These are phyloP conservation scores for Philopotamus ludificatus DNA, from an alignment of 1,140 invertebrate species.

Conservation along the genomic window DNA sequence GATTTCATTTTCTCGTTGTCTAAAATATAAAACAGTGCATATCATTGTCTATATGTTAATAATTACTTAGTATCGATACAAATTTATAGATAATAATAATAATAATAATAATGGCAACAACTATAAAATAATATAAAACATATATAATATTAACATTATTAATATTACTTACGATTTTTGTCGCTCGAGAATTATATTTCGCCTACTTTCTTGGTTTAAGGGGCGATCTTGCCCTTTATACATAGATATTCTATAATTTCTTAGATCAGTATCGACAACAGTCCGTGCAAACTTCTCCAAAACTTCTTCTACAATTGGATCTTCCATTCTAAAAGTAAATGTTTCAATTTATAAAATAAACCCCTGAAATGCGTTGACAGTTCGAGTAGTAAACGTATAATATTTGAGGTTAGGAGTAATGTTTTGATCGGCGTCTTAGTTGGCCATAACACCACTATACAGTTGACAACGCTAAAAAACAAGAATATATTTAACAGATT, in stretches of 20 bases:
- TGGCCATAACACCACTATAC: too few species aligned
- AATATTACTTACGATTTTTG: conserved; percentile 48
- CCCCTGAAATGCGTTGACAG: too few species aligned
- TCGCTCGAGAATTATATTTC: conserved; percentile 45
- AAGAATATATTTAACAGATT: too few species aligned
- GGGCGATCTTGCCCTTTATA: conserved; percentile 45
- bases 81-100: not conserved
- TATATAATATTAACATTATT: not conserved
- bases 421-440: too few species aligned
- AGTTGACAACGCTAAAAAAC: too few species aligned
- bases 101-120: not conserved
- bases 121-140: not conserved
- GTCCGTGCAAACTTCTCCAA: conserved; percentile 45
- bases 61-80: not conserved
- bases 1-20: conserved; percentile 42
- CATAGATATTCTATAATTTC: conserved; percentile 42
- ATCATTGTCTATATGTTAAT: not conserved
- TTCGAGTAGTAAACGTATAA: too few species aligned
- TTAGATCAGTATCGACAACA: conserved; percentile 36
- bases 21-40: conserved; percentile 25
- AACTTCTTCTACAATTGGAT: conserved; percentile 44
- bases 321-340: not conserved
- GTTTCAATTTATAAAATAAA: too few species aligned
- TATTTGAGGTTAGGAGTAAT: too few species aligned
- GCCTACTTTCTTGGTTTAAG: conserved; percentile 49